Percentiles rank a stretch among this genome's conserved stretches.
Conservation (phyloP, 2,113 vertebrate genomes). For the Ciconia stormi region DNA sequence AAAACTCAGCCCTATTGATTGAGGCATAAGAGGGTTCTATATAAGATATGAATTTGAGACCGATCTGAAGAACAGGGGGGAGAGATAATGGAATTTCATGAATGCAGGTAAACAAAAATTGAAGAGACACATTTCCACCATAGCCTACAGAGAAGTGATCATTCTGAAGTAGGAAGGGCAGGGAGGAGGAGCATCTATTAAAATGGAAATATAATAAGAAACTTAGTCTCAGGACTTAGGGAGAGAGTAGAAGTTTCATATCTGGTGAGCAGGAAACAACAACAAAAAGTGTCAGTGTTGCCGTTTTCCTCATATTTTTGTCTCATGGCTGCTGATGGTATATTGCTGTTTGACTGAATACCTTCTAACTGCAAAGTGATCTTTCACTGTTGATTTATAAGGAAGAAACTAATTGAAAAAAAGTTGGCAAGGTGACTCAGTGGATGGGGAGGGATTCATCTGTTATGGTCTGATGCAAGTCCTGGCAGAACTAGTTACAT, state of each 20-base stretch:
- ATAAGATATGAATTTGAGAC: neutral
- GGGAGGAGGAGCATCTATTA: neutral
- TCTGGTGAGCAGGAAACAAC: neutral
- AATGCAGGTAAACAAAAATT: neutral
- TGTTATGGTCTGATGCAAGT: conserved; percentile 25
- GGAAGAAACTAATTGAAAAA: conserved; percentile 27
- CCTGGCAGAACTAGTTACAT: conserved; percentile 40
- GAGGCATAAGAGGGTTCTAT: neutral
- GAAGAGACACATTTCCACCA: neutral
- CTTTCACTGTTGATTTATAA: conserved; percentile 55
- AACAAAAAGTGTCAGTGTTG: neutral
- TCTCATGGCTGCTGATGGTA: neutral
- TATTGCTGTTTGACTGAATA: conserved; percentile 39
- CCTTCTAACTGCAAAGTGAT: conserved; percentile 36
- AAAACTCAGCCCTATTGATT: neutral
- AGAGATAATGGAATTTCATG: neutral
- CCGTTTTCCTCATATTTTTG: neutral
- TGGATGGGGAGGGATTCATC: conserved; percentile 40
- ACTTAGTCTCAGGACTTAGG: neutral
- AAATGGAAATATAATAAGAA: neutral
- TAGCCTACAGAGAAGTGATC: neutral
- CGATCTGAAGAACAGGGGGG: neutral
- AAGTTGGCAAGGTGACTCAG: conserved; percentile 36
- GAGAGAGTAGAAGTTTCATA: neutral
- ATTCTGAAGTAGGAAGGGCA: neutral